A percentile compares a stretch with the other conserved stretches of the same genome.
Conservation (phyloP, 2,888 invertebrate species). For the Cryptocephalus primarius region DNA sequence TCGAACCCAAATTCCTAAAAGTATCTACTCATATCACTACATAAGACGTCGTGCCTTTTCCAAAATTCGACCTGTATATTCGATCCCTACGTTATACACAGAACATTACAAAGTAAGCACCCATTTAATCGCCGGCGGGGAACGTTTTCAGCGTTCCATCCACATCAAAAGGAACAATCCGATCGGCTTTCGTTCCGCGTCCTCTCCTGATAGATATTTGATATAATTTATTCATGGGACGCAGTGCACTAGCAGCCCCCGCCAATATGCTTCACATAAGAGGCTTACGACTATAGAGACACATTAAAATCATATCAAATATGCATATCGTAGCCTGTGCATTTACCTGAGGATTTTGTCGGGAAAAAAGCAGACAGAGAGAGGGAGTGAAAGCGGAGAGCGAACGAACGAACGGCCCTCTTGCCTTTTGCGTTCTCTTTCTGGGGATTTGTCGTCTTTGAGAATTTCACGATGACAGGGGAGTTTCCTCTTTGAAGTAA, state of each 20-base stretch:
- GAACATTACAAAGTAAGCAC: too few species aligned
- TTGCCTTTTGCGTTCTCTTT: too few species aligned
- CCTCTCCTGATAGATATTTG: constrained; percentile 50
- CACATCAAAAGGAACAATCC: constrained; percentile 26
- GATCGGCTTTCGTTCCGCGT: constrained; percentile 31
- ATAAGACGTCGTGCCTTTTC: too few species aligned
- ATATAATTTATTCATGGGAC: constrained; percentile 60
- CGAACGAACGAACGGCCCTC: too few species aligned
- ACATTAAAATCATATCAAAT: constrained; percentile 42
- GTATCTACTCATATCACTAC: too few species aligned
- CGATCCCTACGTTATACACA: too few species aligned
- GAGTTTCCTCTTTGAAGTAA: too few species aligned
- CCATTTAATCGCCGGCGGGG: too few species aligned
- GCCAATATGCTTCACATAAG: constrained; percentile 25
- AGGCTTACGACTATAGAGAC: constrained; percentile 39
- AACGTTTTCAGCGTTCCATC: too few species aligned
- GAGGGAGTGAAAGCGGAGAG: neutral
- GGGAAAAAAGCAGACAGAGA: constrained; percentile 6
- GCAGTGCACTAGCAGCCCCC: constrained; percentile 32
- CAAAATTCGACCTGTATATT: too few species aligned
- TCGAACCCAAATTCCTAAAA: too few species aligned
- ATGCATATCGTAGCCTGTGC: constrained; percentile 35
- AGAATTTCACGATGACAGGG: neutral
- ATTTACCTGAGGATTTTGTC: constrained; percentile 31
- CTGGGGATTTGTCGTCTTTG: neutral